Evolutionary conservation across 2,797 vertebrate genomes (phyloP).

Genomic region (Neomorphus geoffroyi): DNA sequence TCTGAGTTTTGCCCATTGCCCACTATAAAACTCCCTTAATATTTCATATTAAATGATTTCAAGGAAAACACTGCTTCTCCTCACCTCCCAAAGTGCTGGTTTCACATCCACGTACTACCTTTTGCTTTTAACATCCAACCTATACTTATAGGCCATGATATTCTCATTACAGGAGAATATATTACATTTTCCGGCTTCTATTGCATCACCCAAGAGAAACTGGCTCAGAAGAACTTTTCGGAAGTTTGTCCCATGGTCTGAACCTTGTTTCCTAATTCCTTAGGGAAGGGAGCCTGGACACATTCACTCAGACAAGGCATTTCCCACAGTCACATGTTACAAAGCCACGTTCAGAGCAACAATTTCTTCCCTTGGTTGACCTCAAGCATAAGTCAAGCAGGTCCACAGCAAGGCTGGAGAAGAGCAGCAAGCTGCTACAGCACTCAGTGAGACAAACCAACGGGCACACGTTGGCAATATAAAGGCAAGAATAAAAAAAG

Average conservation of each 20-base stretch:
- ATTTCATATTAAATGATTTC: neutral
- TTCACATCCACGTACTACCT: neutral
- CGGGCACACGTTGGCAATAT: neutral
- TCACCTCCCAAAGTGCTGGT: neutral
- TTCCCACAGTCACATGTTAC: neutral
- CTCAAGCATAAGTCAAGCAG: neutral
- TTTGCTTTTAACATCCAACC: neutral
- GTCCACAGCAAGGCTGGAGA: neutral
- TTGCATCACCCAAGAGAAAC: neutral
- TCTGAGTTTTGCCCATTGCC: neutral
- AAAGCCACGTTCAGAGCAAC: neutral
- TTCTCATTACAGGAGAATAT: neutral
- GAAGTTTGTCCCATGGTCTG: neutral
- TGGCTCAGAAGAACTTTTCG: neutral
- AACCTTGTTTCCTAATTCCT: neutral
- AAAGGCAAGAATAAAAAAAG: neutral
- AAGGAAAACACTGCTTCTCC: neutral
- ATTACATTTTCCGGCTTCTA: neutral
- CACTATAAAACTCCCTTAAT: neutral
- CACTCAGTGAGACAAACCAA: neutral
- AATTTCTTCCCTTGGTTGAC: neutral
- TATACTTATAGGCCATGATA: neutral
- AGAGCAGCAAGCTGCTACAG: neutral
- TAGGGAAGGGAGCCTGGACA: neutral
- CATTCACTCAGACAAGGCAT: neutral